Conservation (phyloP, 1,140 invertebrate genomes). For the Drosophila tsacasi region DNA sequence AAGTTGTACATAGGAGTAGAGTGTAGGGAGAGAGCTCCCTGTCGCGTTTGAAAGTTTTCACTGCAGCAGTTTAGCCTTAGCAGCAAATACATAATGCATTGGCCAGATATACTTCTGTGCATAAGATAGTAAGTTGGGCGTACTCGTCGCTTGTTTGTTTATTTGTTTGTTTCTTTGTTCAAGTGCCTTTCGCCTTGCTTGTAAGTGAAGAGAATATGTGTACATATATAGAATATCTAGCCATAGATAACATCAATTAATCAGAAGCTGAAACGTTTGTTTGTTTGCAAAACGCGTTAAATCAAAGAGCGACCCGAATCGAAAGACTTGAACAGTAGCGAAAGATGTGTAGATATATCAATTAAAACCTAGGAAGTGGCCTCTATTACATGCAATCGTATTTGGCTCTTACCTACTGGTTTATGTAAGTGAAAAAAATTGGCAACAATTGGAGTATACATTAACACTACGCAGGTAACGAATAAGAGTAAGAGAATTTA, state of each 20-base stretch:
- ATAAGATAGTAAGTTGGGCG: conserved; percentile 51
- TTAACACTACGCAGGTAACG: conserved; percentile 29
- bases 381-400: conserved; percentile 13
- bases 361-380: conserved; percentile 7
- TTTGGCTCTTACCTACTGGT: conserved; percentile 18
- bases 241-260: conserved; percentile 43
- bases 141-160: conserved; percentile 55
- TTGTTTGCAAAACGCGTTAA: conserved; percentile 5
- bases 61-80: conserved; percentile 45
- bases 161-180: conserved; percentile 68
- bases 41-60: conserved; percentile 51
- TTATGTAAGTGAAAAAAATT: conserved; percentile 25
- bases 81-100: conserved; percentile 24
- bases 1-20: conserved; percentile 48
- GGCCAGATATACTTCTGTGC: conserved; percentile 13
- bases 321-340: conserved; percentile 38
- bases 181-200: conserved; percentile 69
- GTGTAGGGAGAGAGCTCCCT: conserved; percentile 25
- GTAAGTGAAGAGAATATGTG: conserved; percentile 43
- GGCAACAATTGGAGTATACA: conserved; percentile 35
- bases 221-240: conserved; percentile 37
- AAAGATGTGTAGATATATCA: conserved; percentile 17
- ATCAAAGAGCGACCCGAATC: conserved; percentile 14
- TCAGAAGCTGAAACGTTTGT: conserved; percentile 22
- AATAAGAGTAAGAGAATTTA: conserved; percentile 51